Conservation (phyloP, 2,888 invertebrate species). For the Tenthredo livida region DNA sequence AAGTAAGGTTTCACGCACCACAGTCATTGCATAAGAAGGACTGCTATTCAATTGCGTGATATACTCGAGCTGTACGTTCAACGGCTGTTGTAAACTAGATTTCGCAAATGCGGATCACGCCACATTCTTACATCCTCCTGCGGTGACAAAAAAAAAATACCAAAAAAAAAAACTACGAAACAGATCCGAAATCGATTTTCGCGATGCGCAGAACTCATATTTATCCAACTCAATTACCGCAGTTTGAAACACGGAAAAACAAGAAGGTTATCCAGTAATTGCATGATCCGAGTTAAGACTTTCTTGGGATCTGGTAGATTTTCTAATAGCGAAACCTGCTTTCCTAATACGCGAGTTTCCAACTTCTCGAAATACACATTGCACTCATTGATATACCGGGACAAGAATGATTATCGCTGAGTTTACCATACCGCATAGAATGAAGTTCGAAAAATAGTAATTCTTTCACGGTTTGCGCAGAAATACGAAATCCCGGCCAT, state of each 20-base stretch:
- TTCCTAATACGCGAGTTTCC: neutral
- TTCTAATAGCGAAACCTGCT: conserved; percentile 30
- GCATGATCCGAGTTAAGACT: conserved; percentile 18
- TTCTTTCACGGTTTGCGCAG: neutral
- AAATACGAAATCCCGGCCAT: neutral
- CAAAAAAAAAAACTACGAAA: neutral
- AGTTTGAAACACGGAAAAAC: neutral
- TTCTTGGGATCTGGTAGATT: neutral
- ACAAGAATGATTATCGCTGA: neutral
- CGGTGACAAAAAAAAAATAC: neutral
- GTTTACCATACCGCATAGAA: neutral
- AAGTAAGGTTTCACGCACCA: conserved; percentile 31
- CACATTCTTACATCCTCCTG: neutral
- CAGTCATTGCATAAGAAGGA: conserved; percentile 17
- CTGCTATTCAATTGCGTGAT: conserved; percentile 12
- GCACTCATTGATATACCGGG: neutral
- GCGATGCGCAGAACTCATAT: no score
- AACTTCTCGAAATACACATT: neutral
- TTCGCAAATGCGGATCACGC: neutral
- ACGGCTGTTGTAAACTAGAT: neutral
- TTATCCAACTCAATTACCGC: no score
- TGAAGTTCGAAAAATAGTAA: no score
- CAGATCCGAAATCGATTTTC: neutral
- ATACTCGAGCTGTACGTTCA: neutral
- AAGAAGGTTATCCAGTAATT: conserved; percentile 24